phyloP scores from a whole-genome alignment of 2,888 invertebrate species.

The Tortricodes alternella region DNA sequence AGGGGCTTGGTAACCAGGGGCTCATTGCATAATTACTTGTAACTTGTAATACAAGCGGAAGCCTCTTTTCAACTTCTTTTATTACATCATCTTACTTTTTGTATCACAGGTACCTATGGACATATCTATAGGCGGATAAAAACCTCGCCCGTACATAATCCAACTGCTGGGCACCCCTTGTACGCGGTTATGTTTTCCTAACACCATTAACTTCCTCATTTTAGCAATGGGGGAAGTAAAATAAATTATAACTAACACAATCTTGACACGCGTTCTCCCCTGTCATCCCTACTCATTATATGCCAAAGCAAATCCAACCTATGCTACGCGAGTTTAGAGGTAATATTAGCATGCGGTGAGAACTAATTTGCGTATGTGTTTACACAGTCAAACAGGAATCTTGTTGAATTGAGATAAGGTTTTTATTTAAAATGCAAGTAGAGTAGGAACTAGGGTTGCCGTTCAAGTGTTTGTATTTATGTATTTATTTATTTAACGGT shows the following conservation, averaged over 20 bases:
- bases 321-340: neutral
- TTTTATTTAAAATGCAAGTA: neutral
- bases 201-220: slow-evolving; percentile 19
- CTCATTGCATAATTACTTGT: no score
- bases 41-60: no score
- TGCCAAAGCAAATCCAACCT: neutral
- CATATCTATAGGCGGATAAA: no score
- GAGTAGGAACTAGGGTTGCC: neutral
- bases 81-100: no score
- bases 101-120: no score
- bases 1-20: no score
- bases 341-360: neutral
- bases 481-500: slow-evolving; percentile 13
- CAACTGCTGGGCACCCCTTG: slow-evolving; percentile 1
- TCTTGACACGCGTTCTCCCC: slow-evolving; percentile 15
- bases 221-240: slow-evolving; percentile 7
- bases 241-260: slow-evolving; percentile 7
- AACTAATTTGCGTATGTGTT: no score
- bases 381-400: neutral
- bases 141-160: neutral
- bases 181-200: slow-evolving; percentile 5
- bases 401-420: neutral
- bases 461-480: slow-evolving; percentile 2
- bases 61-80: no score
- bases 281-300: neutral